Conservation (phyloP, 2,113 vertebrate species). For the Solenodon paradoxus region DNA sequence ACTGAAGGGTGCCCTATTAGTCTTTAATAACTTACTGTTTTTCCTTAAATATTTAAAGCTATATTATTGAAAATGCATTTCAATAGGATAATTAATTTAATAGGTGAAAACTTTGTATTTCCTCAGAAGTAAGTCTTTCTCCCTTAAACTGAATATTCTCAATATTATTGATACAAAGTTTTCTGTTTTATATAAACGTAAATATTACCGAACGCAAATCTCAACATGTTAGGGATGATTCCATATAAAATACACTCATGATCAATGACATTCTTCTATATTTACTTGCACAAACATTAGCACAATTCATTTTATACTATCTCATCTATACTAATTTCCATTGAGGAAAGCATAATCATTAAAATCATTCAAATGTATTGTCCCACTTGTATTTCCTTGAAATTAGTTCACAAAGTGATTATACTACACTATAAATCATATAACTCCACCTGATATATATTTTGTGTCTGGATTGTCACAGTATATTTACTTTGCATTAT, state of each 20-base stretch:
- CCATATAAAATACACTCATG: background rate
- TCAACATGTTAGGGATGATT: background rate
- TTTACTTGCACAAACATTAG: background rate
- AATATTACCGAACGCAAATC: background rate
- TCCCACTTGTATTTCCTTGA: background rate
- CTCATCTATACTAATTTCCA: background rate
- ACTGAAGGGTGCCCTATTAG: background rate
- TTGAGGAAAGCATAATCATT: background rate
- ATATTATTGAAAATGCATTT: background rate
- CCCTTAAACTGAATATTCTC: background rate
- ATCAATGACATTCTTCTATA: background rate
- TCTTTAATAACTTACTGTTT: background rate
- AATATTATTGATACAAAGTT: background rate
- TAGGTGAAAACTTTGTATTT: background rate
- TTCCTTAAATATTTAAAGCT: background rate
- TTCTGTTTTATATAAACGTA: background rate
- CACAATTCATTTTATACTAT: background rate
- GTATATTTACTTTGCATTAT: background rate
- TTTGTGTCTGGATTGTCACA: background rate
- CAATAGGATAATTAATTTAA: background rate
- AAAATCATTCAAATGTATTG: background rate
- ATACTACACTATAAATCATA: background rate
- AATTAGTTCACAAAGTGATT: background rate
- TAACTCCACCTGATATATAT: background rate
- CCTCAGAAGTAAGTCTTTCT: background rate